These are phyloP conservation scores for Chrysocyon brachyurus DNA, from an alignment of 2,797 vertebrate genomes.

Conservation along the genomic window DNA sequence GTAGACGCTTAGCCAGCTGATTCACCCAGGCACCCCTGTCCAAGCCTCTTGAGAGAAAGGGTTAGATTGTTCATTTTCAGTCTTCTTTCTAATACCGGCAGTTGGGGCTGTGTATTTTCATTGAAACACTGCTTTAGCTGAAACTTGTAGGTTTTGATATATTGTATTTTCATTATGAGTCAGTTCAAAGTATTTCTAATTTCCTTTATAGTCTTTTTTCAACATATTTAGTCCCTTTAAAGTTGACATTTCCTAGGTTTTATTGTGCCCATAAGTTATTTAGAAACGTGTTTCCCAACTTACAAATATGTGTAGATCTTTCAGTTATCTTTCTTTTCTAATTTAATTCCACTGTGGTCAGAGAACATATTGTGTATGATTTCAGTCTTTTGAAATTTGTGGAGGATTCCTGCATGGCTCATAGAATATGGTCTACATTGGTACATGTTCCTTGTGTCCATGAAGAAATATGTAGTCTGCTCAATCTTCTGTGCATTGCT, in stretches of 20 bases:
- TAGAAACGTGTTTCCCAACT: neutral
- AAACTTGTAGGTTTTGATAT: neutral
- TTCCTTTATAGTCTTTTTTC: neutral
- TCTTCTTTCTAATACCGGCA: neutral
- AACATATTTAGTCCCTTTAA: neutral
- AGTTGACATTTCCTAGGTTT: neutral
- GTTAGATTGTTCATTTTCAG: neutral
- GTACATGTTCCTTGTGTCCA: neutral
- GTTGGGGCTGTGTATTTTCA: neutral
- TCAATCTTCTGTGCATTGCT: neutral
- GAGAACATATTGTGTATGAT: neutral
- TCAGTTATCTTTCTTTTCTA: neutral
- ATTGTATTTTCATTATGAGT: neutral
- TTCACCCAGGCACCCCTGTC: neutral
- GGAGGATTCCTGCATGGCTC: neutral
- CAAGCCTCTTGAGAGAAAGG: neutral
- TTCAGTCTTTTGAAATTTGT: neutral
- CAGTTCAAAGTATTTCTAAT: neutral
- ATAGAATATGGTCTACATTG: neutral
- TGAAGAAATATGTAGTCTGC: neutral
- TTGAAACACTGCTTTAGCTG: neutral
- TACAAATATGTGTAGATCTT: neutral
- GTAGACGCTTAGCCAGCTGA: too few species aligned
- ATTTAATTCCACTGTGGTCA: neutral
- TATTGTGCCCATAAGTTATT: neutral